phyloP scores from a whole-genome alignment of 1,140 invertebrate genomes.

The Octopus sinensis region DNA sequence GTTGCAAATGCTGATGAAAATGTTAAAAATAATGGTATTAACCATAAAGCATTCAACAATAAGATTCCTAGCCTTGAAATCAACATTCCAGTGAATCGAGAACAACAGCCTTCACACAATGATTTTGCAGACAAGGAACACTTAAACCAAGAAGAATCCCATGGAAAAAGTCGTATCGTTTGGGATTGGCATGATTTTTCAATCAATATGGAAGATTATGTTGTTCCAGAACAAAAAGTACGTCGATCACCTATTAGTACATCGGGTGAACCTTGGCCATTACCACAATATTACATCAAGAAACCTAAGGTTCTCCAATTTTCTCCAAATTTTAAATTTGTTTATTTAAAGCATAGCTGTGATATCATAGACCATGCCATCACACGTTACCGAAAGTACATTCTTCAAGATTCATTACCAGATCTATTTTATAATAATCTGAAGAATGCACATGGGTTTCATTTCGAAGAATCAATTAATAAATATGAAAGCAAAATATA shows the following conservation, averaged over 20 bases:
- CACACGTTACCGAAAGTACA: slow-evolving; percentile 59
- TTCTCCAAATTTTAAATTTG: slow-evolving; percentile 38
- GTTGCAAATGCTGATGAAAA: neutral
- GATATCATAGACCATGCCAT: slow-evolving; percentile 63
- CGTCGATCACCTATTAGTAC: slow-evolving; percentile 44
- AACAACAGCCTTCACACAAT: neutral
- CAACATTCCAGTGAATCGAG: neutral
- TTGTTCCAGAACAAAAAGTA: slow-evolving; percentile 48
- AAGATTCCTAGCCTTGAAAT: no score
- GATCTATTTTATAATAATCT: slow-evolving; percentile 46
- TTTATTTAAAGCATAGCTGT: slow-evolving; percentile 57
- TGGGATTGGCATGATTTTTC: slow-evolving; percentile 53
- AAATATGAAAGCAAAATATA: slow-evolving; percentile 40
- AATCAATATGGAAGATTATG: slow-evolving; percentile 46
- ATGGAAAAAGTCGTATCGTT: slow-evolving; percentile 35
- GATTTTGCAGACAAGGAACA: neutral
- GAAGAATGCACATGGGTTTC: slow-evolving; percentile 47
- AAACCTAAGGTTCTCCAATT: slow-evolving; percentile 37
- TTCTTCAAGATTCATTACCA: slow-evolving; percentile 49
- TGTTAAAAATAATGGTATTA: no score
- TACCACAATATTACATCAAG: slow-evolving; percentile 52
- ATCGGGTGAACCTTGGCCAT: slow-evolving; percentile 52
- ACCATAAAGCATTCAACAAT: no score
- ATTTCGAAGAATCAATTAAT: slow-evolving; percentile 29
- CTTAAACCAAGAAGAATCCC: slow-evolving; percentile 21